phyloP scores from a whole-genome alignment of 2,888 invertebrate genomes.

The Synanthedon vespiformis region DNA sequence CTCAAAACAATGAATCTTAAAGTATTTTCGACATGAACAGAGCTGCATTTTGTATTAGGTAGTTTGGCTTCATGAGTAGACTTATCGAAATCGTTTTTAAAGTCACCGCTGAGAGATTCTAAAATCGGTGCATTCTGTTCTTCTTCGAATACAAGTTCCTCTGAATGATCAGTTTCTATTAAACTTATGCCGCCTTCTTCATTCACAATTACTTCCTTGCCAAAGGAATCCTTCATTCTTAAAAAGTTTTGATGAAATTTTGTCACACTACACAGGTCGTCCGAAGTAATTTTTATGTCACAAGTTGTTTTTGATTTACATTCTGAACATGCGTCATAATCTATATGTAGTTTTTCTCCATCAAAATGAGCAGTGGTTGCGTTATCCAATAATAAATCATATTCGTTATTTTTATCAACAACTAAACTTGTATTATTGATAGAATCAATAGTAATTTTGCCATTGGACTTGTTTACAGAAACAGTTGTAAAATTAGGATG shows the following conservation, averaged over 20 bases:
- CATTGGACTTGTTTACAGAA: conserved; percentile 42
- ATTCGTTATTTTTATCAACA: conserved; percentile 31
- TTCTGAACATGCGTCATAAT: conserved; percentile 38
- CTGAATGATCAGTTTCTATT: conserved; percentile 9
- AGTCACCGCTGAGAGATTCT: not conserved
- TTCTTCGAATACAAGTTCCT: not conserved
- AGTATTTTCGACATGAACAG: conserved; percentile 2
- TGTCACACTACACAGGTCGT: conserved; percentile 18
- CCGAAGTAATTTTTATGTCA: conserved; percentile 31
- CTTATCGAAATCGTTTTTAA: not conserved
- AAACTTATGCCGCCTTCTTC: conserved; percentile 41
- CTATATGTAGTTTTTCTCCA: conserved; percentile 35
- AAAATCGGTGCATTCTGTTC: not conserved
- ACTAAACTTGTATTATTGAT: conserved; percentile 38
- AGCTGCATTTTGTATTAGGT: too few relatives aligned
- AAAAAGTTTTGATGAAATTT: conserved; percentile 36
- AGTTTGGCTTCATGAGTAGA: not conserved
- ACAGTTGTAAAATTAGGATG: conserved; percentile 67
- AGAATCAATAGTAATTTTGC: conserved; percentile 37
- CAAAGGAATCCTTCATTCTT: conserved; percentile 48
- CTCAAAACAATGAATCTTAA: conserved; percentile 42
- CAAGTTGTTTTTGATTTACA: conserved; percentile 38
- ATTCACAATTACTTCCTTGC: conserved; percentile 36
- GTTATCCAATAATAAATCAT: conserved; percentile 36
- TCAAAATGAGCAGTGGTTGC: conserved; percentile 41